Evolutionary conservation across 2,888 invertebrate genomes (phyloP).

Genomic region (Drosophila koepferae): DNA sequence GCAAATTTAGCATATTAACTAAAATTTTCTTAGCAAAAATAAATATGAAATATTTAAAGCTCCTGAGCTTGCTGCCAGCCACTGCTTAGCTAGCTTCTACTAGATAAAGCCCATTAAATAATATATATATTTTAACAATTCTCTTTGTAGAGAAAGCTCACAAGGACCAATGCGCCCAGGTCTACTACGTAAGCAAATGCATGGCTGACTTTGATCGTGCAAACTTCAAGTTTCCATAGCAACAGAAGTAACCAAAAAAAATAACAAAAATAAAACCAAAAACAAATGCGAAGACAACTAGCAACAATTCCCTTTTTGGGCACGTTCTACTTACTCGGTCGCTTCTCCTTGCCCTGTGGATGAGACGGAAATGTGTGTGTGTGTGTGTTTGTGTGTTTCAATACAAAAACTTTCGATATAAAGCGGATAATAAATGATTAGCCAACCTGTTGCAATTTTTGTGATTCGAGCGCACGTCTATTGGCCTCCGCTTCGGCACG

Average conservation of each 20-base stretch:
- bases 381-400: neutral
- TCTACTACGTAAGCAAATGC: constrained; percentile 81
- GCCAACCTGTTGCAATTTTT: constrained; percentile 86
- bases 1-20: no score
- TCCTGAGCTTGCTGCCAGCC: neutral
- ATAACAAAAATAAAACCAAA: neutral
- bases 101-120: constrained; percentile 2
- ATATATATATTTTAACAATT: neutral
- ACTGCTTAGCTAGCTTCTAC: neutral
- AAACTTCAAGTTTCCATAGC: constrained; percentile 80
- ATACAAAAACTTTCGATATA: constrained; percentile 14
- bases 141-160: constrained; percentile 75
- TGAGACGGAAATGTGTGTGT: neutral
- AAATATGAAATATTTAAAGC: neutral
- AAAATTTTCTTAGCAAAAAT: no score
- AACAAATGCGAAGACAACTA: neutral
- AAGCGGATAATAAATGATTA: constrained; percentile 42
- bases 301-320: neutral
- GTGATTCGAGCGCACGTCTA: constrained; percentile 85
- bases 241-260: constrained; percentile 8
- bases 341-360: constrained; percentile 79
- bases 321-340: constrained; percentile 77
- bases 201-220: constrained; percentile 75
- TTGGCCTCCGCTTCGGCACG: constrained; percentile 88
- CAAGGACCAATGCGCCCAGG: constrained; percentile 80